Evolutionary conservation across 2,888 invertebrate species (phyloP), one percentile per base, ranked within the genome.

Genomic region (Chloroclystis v-ata): DNA sequence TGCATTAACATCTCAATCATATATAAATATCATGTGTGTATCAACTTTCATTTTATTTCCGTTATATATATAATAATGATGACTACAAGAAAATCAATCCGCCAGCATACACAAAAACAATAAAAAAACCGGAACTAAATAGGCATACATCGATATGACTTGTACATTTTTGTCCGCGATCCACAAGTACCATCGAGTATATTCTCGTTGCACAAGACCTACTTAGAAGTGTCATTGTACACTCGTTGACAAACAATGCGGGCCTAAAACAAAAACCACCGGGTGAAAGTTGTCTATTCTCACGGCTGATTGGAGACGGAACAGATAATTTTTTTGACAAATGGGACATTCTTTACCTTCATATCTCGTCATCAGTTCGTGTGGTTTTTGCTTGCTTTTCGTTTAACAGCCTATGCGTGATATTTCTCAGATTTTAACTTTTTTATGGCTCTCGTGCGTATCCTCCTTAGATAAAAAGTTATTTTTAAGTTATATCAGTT

Each of bases 221-320:
- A 37, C 49, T 37, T 49, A 10, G 7, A 20, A 20, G 25, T 45
- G 42, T 38, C 38, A 40, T 26, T 48, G 39, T 45, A 45, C 37
- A 43, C 28, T 32, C 12, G 25, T 28, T 30, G 35, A 47, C 43
- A 46, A 46, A 50, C 46, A 50, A 46, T 29, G 35, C 45, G 32
- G 30, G 46, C 43, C 46, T 50, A 43, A 28, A 47, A 50, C 46
- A 43, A 50, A 37, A 46, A 46, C 45, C 37, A 28, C 16, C 29
- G 37, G 26, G 77, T 70, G 82, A 82, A 83, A 83, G 82, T 70
- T 68, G 68, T 76, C 76, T 76, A 69, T 80, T 82, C 82, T 75
- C 82, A 82, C 79, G 59, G 49, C 43, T 61, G 66, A 69, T 69
- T 66, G 69, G 65, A 66, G 62, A 59, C 67, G 73, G 66, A 69